Evolutionary conservation across 2,113 vertebrate genomes (phyloP).

Genomic region (Kryptolebias marmoratus): DNA sequence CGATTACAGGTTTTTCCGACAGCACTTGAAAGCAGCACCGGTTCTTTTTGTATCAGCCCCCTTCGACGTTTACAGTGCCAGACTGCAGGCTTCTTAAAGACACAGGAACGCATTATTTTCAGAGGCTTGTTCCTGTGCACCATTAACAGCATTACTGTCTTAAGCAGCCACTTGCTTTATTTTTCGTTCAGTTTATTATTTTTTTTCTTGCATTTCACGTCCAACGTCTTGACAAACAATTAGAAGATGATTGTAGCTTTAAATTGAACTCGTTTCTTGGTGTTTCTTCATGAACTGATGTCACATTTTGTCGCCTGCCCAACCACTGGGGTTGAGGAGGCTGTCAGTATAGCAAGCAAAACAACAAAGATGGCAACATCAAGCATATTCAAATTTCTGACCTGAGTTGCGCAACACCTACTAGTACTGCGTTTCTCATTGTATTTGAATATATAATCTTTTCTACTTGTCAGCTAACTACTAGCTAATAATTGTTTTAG

Average conservation of each 20-base stretch:
- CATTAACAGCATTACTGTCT: conserved; percentile 73
- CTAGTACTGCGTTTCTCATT: conserved; percentile 97
- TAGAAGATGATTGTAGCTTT: conserved; percentile 99
- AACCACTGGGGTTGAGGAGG: conserved; percentile 91
- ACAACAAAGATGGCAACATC: conserved; percentile 73
- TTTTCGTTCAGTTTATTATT: background rate
- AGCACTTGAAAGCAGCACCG: conserved; percentile 78
- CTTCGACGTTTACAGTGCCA: conserved; percentile 92
- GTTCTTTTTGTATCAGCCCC: conserved; percentile 86
- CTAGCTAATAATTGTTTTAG: conserved; percentile 99
- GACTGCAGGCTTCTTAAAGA: conserved; percentile 99
- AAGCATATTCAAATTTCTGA: conserved; percentile 91
- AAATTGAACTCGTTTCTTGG: conserved; percentile 92
- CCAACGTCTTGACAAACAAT: conserved; percentile 76
- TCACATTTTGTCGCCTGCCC: conserved; percentile 86
- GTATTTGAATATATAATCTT: conserved; percentile 99
- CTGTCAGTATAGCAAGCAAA: conserved; percentile 66
- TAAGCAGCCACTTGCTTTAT: conserved; percentile 61
- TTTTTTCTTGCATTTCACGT: conserved; percentile 64
- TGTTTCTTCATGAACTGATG: conserved; percentile 88
- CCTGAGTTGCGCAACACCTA: conserved; percentile 98
- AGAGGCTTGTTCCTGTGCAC: conserved; percentile 65
- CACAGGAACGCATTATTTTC: conserved; percentile 87
- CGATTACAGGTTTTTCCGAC: conserved; percentile 36
- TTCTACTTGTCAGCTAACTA: conserved; percentile 99